These are phyloP conservation scores for Sterrhoptilus dennistouni DNA, from an alignment of 2,113 vertebrate species.

Conservation along the genomic window DNA sequence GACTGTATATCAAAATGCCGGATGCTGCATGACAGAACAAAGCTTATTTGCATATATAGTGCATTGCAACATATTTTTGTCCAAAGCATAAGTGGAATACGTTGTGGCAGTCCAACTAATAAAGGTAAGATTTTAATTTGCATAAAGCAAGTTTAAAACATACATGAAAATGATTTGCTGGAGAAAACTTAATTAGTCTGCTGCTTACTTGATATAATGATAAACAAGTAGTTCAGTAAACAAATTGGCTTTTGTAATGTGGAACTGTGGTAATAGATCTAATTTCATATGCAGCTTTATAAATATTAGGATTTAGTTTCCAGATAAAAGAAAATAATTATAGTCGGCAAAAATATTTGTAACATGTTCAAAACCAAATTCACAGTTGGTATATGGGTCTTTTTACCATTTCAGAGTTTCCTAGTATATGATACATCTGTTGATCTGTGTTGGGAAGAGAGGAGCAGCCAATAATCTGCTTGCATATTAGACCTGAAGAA, in stretches of 20 bases:
- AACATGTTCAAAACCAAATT: background rate
- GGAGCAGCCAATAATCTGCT: background rate
- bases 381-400: background rate
- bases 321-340: background rate
- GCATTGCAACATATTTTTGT: constrained; percentile 66
- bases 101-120: constrained; percentile 49
- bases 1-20: constrained; percentile 60
- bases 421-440: background rate
- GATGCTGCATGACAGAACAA: constrained; percentile 70
- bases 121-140: constrained; percentile 61
- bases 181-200: background rate
- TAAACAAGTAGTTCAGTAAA: background rate
- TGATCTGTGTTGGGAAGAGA: background rate
- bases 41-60: constrained; percentile 62
- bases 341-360: background rate
- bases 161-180: background rate
- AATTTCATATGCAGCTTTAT: background rate
- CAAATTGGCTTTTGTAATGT: background rate
- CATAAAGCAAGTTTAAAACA: constrained; percentile 36
- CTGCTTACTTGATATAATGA: background rate
- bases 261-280: background rate
- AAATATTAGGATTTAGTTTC: background rate
- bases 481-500: background rate
- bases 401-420: background rate
- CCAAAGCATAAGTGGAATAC: constrained; percentile 54